Evolutionary conservation across 2,113 vertebrate genomes (phyloP).

Genomic region (Scortum barcoo): DNA sequence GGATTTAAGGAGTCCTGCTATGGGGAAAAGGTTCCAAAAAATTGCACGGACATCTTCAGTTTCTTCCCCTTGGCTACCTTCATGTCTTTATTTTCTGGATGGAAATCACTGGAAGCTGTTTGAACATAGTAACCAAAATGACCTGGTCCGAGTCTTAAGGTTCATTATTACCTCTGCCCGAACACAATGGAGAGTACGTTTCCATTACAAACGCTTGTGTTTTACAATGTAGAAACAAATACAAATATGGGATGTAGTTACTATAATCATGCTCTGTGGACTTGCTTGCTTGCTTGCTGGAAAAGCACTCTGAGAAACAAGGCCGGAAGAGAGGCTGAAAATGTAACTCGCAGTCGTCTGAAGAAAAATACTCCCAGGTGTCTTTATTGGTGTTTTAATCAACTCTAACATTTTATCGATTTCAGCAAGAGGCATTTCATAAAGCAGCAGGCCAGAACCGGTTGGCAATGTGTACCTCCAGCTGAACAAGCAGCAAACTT

Average conservation of each 20-base stretch:
- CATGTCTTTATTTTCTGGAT: not conserved
- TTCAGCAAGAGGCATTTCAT: conserved; percentile 77
- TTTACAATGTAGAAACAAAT: conserved; percentile 22
- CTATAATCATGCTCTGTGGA: conserved; percentile 17
- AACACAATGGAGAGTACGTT: conserved; percentile 5
- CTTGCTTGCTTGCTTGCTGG: conserved; percentile 23
- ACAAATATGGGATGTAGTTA: conserved; percentile 21
- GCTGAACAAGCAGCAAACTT: conserved; percentile 69
- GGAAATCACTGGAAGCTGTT: conserved; percentile 5
- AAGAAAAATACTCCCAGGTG: conserved; percentile 64
- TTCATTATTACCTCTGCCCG: not conserved
- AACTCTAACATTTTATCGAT: conserved; percentile 81
- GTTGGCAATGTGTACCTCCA: conserved; percentile 67
- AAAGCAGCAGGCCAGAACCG: conserved; percentile 73
- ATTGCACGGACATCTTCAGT: conserved; percentile 9
- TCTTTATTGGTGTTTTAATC: conserved; percentile 82
- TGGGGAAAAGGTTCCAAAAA: conserved; percentile 40
- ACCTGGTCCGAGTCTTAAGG: not conserved
- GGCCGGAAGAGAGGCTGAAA: conserved; percentile 41
- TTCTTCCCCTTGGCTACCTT: not conserved
- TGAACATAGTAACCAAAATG: conserved; percentile 2
- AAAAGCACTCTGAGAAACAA: conserved; percentile 23
- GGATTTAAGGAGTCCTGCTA: conserved; percentile 32
- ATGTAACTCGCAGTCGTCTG: conserved; percentile 48
- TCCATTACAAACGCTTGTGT: not conserved